A percentile compares a stretch with the other conserved stretches of the same genome.
These are phyloP conservation scores for Cyprinodon diabolis DNA, from an alignment of 2,797 vertebrate species.

Conservation along the genomic window DNA sequence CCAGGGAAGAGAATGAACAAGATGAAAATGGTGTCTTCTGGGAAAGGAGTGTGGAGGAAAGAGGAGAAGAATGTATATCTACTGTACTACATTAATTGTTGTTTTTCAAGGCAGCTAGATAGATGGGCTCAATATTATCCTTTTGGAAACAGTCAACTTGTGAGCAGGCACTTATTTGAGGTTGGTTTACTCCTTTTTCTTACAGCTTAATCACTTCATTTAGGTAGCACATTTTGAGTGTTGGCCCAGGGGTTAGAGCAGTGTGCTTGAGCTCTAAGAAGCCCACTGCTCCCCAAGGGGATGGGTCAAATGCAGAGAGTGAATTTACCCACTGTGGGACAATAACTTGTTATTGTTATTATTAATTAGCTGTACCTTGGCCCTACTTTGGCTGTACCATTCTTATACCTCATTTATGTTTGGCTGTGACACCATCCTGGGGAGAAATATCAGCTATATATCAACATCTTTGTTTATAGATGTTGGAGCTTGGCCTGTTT, in stretches of 20 bases:
- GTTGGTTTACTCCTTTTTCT: conserved; percentile 39
- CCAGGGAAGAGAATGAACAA: conserved; percentile 26
- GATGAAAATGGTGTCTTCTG: conserved; percentile 45
- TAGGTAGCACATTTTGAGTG: background rate
- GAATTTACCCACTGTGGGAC: too few relatives aligned
- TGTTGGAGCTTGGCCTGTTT: too few relatives aligned
- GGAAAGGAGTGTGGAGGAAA: conserved; percentile 30
- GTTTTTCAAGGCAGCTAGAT: conserved; percentile 41
- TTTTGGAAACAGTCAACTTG: conserved; percentile 36
- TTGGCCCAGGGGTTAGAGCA: background rate
- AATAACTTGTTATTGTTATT: too few relatives aligned
- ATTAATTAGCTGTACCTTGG: too few relatives aligned
- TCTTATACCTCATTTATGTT: too few relatives aligned
- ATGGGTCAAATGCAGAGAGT: too few relatives aligned
- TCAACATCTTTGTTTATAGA: too few relatives aligned
- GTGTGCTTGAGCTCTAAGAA: too few relatives aligned
- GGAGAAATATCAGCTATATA: too few relatives aligned
- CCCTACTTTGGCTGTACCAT: too few relatives aligned
- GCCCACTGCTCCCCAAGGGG: too few relatives aligned
- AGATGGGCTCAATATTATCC: conserved; percentile 48
- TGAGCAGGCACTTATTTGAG: conserved; percentile 32
- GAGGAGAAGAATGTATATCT: conserved; percentile 53
- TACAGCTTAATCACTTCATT: conserved; percentile 27
- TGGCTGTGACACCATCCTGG: too few relatives aligned
- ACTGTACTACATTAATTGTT: conserved; percentile 15